These are phyloP conservation scores for Xerus rutilus DNA, from an alignment of 2,797 vertebrate species.

Conservation along the genomic window DNA sequence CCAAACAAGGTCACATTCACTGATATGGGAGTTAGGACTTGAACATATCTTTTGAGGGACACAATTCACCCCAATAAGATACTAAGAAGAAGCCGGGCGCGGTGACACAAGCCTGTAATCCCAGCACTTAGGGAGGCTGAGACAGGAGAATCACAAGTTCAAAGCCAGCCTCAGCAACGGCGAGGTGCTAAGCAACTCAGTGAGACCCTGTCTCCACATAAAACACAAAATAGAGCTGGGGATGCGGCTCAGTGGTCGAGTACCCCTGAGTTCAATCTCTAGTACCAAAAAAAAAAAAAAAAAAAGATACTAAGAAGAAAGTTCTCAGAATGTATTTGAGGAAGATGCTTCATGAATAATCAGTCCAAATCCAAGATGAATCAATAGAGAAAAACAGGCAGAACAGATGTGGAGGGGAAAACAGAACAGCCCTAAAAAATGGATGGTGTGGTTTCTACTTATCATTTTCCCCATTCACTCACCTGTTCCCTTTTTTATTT, in stretches of 20 bases:
- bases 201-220: no score
- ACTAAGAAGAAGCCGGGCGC: not conserved
- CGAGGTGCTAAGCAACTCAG: no score
- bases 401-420: not conserved
- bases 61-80: not conserved
- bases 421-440: not conserved
- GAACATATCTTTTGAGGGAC: no score
- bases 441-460: no score
- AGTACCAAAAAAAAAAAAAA: no score
- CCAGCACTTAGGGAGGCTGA: no score
- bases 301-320: not conserved
- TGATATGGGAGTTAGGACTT: not conserved
- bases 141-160: no score
- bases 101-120: no score
- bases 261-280: no score
- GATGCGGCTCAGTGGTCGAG: no score
- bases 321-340: not conserved
- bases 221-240: no score
- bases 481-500: not conserved
- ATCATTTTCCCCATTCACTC: not conserved
- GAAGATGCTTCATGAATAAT: not conserved
- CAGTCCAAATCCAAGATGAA: not conserved
- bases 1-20: slow-evolving; percentile 4
- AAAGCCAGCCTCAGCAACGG: no score
- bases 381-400: not conserved